Base-by-base conservation (phyloP, 2,797 vertebrate genomes). In the Centroberyx gerrardi region DNA sequence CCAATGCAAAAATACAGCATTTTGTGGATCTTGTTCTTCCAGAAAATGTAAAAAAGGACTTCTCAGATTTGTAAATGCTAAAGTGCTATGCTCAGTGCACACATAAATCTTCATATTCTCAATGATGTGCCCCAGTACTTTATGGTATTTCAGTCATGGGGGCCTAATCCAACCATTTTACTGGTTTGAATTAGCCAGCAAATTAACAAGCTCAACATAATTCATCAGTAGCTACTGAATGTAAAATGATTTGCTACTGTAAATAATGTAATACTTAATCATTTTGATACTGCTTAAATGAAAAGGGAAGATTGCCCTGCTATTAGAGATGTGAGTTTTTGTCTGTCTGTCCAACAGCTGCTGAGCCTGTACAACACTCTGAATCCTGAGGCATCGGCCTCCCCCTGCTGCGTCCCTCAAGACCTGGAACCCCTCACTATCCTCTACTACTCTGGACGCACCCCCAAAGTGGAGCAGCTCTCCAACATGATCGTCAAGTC, bases 401-500 rank as follows among this genome's bases (percentile, higher is more conserved):
- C 97, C 0, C 97, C 97, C 3, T 98, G 97, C 94, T 98, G 97
- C 1, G 97, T 98, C 65, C 97, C 97, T 55, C 96, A 98, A 85
- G 97, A 98, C 89, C 92, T 98, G 90, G 97, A 98, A 83, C 97
- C 97, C 1, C 96, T 98, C 82, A 98, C 97, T 72, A 98, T 98
- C 92, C 95, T 98, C 89, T 98, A 98, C 93, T 98, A 98, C 78
- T 96, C 97, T 0, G 97, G 97, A 87, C 96, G 97, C 62, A 97
- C 96, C 68, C 97, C 98, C 64, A 98, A 98, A 94, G 97, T 99
- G 0, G 97, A 99, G 92, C 98, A 99, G 83, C 97, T 99, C 77
- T 98, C 98, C 83, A 98, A 99, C 89, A 99, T 99, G 98, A 97
- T 99, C 0, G 98, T 99, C 73, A 99, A 98, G 90, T 99, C 98